Evolutionary conservation across 2,113 vertebrate genomes (phyloP), one percentile per base, ranked within the genome.

Genomic region (Gymnogyps californianus): DNA sequence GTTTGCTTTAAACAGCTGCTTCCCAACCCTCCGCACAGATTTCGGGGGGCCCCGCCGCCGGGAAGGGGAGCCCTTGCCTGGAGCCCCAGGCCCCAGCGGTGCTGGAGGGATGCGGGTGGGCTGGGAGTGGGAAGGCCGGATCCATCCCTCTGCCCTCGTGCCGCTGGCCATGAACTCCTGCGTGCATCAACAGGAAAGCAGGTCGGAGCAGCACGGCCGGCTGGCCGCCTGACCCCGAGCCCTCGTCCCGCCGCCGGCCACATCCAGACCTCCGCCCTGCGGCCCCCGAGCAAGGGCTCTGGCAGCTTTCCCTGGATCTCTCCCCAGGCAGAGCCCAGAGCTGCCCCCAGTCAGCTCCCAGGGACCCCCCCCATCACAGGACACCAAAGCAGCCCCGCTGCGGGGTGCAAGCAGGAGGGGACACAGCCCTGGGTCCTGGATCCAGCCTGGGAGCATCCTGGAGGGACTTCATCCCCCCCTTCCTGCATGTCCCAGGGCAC

Each of bases 1-100:
- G 80, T 89, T 93, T 94, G 87, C 57, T 5, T 71, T 76, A 24
- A 71, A 3, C 83, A 86, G 80, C 83, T 80, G 90, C 87, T 95
- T 52, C 42, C 62, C 36, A 14, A n/a, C 52, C 40, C 4, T 9
- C 75, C 15, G 5, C 57, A 7, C 4, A 24, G 70, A 52, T 76
- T 86, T 70, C 2, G 38, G 70, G 83, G 65, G 52, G 4, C 1
- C 15, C 2, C 42, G 4, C 6, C 1, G 2, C 20, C 1, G 3
- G 72, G 31, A 51, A 44, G 10, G 36, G 51, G 58, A 17, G 9
- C 58, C 42, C 51, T 2, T 2, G 4, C 29, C 40, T 7, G n/a
- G 40, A 67, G 32, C 52, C 54, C 78, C 51, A 10, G 8, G 17
- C 13, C 13, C 44, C 1, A 3, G 28, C 2, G 6, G 4, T 36